These are phyloP conservation scores for Clinocottus analis DNA, from an alignment of 2,113 vertebrate genomes.

Conservation along the genomic window DNA sequence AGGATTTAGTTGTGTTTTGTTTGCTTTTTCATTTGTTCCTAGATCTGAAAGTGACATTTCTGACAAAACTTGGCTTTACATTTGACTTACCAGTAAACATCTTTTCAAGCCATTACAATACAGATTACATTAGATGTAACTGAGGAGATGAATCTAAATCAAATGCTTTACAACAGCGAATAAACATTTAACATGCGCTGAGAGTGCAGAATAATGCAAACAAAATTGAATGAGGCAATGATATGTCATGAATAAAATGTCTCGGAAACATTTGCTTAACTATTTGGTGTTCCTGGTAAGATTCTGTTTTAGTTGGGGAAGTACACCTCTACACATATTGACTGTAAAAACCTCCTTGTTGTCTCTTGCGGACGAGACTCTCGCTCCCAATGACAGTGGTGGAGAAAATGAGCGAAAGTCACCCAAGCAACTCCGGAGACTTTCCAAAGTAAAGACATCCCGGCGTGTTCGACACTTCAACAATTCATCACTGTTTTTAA, in stretches of 20 bases:
- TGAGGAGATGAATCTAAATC: background rate
- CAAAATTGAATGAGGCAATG: slow-evolving; percentile 29
- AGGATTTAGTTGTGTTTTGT: background rate
- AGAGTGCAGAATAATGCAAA: slow-evolving; percentile 23
- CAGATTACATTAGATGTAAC: background rate
- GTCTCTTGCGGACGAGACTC: slow-evolving; percentile 45
- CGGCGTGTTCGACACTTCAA: slow-evolving; percentile 68
- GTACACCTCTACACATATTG: slow-evolving; percentile 47
- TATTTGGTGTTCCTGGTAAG: slow-evolving; percentile 30
- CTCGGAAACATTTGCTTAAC: slow-evolving; percentile 41
- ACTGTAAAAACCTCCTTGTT: slow-evolving; percentile 54
- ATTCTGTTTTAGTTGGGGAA: slow-evolving; percentile 39
- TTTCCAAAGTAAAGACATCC: slow-evolving; percentile 77
- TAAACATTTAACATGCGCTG: background rate
- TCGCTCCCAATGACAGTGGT: slow-evolving; percentile 53
- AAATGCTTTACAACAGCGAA: background rate
- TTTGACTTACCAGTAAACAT: background rate
- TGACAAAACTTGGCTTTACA: background rate
- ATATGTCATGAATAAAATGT: slow-evolving; percentile 40
- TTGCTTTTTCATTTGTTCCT: background rate
- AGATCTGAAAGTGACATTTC: background rate
- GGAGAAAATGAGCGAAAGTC: slow-evolving; percentile 74
- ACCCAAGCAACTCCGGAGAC: slow-evolving; percentile 52
- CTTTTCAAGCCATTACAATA: background rate
- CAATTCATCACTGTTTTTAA: slow-evolving; percentile 74